Conservation (phyloP, 2,113 vertebrate species). For the Toxostoma redivivum region DNA sequence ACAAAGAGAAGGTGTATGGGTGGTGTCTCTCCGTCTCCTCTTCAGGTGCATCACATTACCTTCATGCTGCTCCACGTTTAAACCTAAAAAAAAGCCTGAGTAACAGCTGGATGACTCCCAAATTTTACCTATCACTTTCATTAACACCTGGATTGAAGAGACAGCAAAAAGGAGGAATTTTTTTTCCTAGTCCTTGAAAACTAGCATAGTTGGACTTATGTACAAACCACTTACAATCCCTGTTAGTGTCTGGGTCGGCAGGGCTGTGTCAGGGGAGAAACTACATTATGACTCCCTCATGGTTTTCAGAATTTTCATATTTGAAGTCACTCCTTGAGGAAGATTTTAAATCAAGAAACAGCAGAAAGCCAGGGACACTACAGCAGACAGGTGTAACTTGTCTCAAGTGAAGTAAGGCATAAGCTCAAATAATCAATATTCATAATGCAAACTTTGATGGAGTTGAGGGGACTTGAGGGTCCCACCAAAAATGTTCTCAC, state of each 20-base stretch:
- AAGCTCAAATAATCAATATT: not conserved
- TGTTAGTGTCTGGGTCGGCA: accelerated
- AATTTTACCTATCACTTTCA: not conserved
- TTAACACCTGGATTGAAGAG: not conserved
- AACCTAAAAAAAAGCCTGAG: not conserved
- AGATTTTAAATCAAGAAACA: not conserved
- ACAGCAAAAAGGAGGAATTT: not conserved
- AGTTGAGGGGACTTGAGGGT: not conserved
- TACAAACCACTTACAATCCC: not conserved
- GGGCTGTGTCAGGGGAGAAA: not conserved
- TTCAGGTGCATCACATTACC: not conserved
- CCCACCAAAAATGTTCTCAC: not conserved
- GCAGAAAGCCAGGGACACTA: not conserved
- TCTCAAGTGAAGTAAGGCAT: not conserved
- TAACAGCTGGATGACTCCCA: not conserved
- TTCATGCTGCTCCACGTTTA: not conserved
- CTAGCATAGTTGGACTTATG: accelerated
- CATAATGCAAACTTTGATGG: not conserved
- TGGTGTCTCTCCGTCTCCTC: not conserved
- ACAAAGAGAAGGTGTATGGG: not conserved
- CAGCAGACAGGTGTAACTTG: not conserved
- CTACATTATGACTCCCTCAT: not conserved
- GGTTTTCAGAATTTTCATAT: not conserved
- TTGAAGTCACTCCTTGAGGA: not conserved
- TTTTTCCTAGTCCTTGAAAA: not conserved